phyloP scores from a whole-genome alignment of 2,113 vertebrate species.

The Epinephelus cyanopodus region DNA sequence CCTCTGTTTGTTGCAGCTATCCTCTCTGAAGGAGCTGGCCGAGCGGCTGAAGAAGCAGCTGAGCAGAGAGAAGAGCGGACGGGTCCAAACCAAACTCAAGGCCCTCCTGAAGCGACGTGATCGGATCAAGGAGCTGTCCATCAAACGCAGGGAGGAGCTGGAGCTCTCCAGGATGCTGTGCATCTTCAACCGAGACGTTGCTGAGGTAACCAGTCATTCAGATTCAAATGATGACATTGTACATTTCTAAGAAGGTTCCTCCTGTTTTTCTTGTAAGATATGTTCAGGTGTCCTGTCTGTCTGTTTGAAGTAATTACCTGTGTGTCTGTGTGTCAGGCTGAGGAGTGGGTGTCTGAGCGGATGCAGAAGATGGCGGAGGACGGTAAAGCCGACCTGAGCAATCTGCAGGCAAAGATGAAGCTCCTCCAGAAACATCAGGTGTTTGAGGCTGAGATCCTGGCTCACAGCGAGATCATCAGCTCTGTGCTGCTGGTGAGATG shows the following conservation, averaged over 20 bases:
- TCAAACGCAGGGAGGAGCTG: slow-evolving; percentile 83
- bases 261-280: neutral
- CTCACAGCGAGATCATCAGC: slow-evolving; percentile 85
- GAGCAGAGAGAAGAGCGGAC: slow-evolving; percentile 69
- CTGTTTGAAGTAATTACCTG: neutral
- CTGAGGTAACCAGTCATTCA: slow-evolving; percentile 82
- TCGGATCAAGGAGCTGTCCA: slow-evolving; percentile 84
- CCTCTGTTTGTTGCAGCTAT: slow-evolving; percentile 76
- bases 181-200: slow-evolving; percentile 83
- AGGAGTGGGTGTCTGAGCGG: slow-evolving; percentile 89
- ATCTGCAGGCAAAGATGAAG: slow-evolving; percentile 87
- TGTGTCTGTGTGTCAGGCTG: slow-evolving; percentile 78
- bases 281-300: neutral
- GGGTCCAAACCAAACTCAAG: slow-evolving; percentile 78
- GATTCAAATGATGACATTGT: no score
- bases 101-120: slow-evolving; percentile 73
- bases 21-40: slow-evolving; percentile 85
- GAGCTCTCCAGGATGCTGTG: slow-evolving; percentile 82
- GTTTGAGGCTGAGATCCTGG: slow-evolving; percentile 92
- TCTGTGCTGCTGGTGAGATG: slow-evolving; percentile 83
- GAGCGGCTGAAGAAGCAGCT: slow-evolving; percentile 72
- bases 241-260: neutral
- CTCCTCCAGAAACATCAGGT: slow-evolving; percentile 89
- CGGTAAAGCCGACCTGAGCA: slow-evolving; percentile 81
- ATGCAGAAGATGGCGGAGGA: slow-evolving; percentile 88